Conservation (phyloP, 2,113 vertebrate genomes). For the Ariopsis seemanni region DNA sequence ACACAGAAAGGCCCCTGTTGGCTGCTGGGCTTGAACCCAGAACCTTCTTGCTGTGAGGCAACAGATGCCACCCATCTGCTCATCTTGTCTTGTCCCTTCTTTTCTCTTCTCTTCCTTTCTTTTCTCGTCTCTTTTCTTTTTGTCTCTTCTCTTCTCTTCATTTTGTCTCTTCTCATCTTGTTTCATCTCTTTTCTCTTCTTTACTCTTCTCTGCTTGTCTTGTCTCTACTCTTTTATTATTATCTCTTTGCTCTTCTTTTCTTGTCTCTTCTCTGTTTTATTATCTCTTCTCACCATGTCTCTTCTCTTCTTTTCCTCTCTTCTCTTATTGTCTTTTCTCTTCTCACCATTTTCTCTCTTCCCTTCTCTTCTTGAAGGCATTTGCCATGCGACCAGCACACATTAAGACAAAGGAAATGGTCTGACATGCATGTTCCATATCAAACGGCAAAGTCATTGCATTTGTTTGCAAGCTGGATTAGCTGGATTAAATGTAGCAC, state of each 20-base stretch:
- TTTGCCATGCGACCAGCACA: background rate
- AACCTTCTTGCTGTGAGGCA: too few relatives aligned
- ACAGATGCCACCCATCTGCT: background rate
- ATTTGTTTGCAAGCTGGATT: constrained; percentile 1
- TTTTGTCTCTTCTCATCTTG: background rate
- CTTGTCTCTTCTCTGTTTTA: background rate
- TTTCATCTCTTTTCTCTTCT: background rate
- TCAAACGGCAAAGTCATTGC: background rate
- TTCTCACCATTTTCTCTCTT: background rate
- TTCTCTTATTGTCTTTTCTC: background rate
- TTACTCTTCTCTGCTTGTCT: too few relatives aligned
- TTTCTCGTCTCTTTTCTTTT: background rate
- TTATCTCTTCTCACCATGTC: background rate
- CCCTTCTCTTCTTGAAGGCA: constrained; percentile 14
- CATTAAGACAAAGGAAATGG: background rate
- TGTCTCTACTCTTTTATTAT: background rate
- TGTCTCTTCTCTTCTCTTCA: background rate
- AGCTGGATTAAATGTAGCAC: background rate
- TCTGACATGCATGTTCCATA: background rate
- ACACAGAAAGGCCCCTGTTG: too few relatives aligned
- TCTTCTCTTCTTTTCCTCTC: background rate
- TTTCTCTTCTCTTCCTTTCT: background rate
- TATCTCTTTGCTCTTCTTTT: constrained; percentile 27
- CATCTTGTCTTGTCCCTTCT: background rate
- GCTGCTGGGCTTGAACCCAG: too few relatives aligned